Evolutionary conservation across 1,140 invertebrate genomes (phyloP).

Genomic region (Nebria ingens): DNA sequence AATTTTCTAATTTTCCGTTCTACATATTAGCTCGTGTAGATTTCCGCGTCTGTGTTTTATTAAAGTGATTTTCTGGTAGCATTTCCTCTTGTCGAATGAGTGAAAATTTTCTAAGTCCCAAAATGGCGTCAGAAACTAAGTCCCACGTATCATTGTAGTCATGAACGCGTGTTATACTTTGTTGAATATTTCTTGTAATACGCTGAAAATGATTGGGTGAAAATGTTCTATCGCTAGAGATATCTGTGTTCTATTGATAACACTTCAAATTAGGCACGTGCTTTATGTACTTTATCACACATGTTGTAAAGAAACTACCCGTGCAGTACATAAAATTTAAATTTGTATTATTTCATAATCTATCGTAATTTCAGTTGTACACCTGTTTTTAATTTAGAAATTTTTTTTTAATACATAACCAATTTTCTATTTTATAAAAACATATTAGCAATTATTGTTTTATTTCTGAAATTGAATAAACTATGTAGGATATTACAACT

Average conservation of each 20-base stretch:
- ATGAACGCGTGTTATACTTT: neutral
- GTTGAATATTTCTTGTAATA: no score
- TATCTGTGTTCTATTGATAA: neutral
- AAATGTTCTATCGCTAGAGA: no score
- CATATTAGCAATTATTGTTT: no score
- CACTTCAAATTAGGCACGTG: neutral
- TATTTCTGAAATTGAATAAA: no score
- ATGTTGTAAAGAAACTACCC: neutral
- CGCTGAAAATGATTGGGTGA: no score
- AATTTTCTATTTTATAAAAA: no score
- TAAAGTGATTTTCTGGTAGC: constrained; percentile 30
- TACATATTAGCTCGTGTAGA: constrained; percentile 17
- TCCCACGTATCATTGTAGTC: constrained; percentile 34
- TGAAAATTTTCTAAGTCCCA: constrained; percentile 76
- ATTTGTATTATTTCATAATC: no score
- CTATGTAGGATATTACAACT: neutral
- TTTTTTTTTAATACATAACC: no score
- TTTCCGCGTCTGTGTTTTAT: constrained; percentile 14
- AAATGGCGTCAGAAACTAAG: constrained; percentile 70
- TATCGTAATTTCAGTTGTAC: no score
- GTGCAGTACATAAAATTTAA: no score
- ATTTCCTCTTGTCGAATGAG: constrained; percentile 21
- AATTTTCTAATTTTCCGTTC: constrained; percentile 18
- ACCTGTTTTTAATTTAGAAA: no score
- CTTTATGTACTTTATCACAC: constrained; percentile 4